These are phyloP conservation scores for Hydrolagus colliei DNA, from an alignment of 2,797 vertebrate genomes.

Conservation along the genomic window DNA sequence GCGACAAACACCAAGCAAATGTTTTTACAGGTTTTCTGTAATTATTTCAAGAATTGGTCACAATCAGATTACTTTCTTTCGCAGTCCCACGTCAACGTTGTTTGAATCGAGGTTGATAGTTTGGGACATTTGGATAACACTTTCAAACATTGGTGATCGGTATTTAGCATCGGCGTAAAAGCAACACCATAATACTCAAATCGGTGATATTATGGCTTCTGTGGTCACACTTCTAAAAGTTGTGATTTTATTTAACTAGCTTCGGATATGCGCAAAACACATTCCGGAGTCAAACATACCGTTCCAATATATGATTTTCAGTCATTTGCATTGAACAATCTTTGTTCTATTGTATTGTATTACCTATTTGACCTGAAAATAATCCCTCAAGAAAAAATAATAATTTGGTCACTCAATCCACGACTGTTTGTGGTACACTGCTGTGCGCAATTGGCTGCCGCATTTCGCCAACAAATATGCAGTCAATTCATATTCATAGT, in stretches of 20 bases:
- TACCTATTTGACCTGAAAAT: too few species aligned
- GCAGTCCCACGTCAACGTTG: neutral
- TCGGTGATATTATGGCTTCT: neutral
- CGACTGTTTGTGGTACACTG: too few species aligned
- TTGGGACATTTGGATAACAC: neutral
- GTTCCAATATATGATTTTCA: neutral
- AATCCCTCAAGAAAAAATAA: too few species aligned
- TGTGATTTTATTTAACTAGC: neutral
- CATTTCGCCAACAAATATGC: too few species aligned
- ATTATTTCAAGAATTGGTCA: constrained; percentile 17
- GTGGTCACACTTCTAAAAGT: neutral
- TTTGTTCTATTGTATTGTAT: neutral
- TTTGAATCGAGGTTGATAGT: neutral
- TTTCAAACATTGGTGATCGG: neutral
- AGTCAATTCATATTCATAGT: too few species aligned
- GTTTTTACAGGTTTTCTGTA: neutral
- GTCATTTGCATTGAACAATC: neutral
- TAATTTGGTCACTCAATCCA: too few species aligned
- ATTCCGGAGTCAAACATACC: too few species aligned
- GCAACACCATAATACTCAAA: neutral
- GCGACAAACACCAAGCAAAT: constrained; percentile 21
- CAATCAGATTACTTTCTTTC: constrained; percentile 27
- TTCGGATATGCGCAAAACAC: too few species aligned
- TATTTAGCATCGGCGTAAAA: neutral
- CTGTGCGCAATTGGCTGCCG: too few species aligned